These are phyloP conservation scores for Chaetodon trifasciatus DNA, from an alignment of 2,797 vertebrate genomes.

Conservation along the genomic window DNA sequence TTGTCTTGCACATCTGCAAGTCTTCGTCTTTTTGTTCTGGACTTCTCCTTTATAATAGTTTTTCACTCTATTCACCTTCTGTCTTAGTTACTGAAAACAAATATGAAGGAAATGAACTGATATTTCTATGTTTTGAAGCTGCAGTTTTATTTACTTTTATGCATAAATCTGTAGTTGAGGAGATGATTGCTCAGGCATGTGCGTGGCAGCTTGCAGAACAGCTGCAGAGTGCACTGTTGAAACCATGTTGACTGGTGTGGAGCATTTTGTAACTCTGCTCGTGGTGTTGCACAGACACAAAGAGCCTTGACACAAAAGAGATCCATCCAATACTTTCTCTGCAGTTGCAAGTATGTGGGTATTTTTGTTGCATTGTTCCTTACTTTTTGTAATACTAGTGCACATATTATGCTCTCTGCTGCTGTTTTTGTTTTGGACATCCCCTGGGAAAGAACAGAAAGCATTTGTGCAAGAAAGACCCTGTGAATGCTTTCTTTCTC, in stretches of 20 bases:
- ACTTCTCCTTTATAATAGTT: neutral
- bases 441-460: neutral
- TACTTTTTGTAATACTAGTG: neutral
- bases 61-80: neutral
- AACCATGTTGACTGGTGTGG: neutral
- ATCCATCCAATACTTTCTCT: neutral
- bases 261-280: neutral
- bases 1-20: neutral
- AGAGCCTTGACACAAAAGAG: neutral
- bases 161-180: neutral
- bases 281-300: neutral
- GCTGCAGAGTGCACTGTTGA: neutral
- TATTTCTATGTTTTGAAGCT: neutral
- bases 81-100: too few species aligned
- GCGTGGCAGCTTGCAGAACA: neutral
- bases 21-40: neutral
- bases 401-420: neutral
- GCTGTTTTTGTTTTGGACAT: neutral
- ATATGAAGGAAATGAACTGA: neutral
- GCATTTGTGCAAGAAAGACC: neutral
- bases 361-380: neutral
- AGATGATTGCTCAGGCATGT: neutral
- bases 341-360: too few species aligned
- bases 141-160: neutral
- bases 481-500: neutral